These are phyloP conservation scores for Neoitamus cyanurus DNA, from an alignment of 2,888 invertebrate genomes.

Conservation along the genomic window DNA sequence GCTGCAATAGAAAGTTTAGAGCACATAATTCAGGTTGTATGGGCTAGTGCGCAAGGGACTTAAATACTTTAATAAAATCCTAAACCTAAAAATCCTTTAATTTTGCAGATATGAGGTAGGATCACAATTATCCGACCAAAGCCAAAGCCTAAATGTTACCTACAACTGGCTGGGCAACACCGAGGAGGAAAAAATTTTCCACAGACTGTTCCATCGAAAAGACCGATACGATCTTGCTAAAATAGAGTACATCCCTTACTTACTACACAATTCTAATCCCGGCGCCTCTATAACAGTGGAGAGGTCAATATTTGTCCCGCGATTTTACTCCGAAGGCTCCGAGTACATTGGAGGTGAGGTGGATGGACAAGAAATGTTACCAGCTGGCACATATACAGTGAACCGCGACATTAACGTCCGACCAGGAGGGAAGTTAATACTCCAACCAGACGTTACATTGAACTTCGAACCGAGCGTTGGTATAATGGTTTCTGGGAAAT, in stretches of 20 bases:
- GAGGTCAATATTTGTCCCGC: conserved; percentile 81
- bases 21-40: too few relatives aligned
- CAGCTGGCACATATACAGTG: conserved; percentile 89
- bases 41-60: too few relatives aligned
- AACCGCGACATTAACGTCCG: conserved; percentile 93
- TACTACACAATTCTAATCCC: conserved; percentile 90
- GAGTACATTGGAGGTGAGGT: conserved; percentile 90
- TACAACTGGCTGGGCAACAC: conserved; percentile 92
- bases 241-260: conserved; percentile 90
- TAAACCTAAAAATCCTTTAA: neutral
- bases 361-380: conserved; percentile 86
- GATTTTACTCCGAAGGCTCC: conserved; percentile 77
- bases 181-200: conserved; percentile 79
- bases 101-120: conserved; percentile 84
- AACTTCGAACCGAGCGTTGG: conserved; percentile 93
- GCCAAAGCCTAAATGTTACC: conserved; percentile 91
- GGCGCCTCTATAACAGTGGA: conserved; percentile 84
- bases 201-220: conserved; percentile 83
- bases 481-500: conserved; percentile 94
- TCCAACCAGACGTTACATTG: conserved; percentile 89
- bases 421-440: conserved; percentile 89
- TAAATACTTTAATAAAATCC: too few relatives aligned
- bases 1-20: too few relatives aligned
- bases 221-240: conserved; percentile 95
- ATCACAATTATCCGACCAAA: conserved; percentile 94